Evolutionary conservation across 2,888 invertebrate species (phyloP).

Genomic region (Macrophya alboannulata): DNA sequence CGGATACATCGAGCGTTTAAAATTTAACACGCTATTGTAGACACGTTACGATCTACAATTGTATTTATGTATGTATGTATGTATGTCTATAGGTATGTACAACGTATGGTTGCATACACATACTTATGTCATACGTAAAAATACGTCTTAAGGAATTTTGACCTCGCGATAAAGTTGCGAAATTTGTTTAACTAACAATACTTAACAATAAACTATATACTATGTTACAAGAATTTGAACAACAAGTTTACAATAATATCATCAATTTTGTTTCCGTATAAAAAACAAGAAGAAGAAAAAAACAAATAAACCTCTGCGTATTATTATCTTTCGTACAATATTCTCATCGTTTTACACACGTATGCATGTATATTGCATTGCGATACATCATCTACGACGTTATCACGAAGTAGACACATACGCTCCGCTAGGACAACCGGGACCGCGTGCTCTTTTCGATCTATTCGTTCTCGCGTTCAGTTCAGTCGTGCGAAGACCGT

Average conservation of each 20-base stretch:
- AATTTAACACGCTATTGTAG: conserved; percentile 45
- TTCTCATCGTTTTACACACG: neutral
- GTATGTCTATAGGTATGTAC: too few species aligned
- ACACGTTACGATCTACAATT: conserved; percentile 27
- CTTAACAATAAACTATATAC: neutral
- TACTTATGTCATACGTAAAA: neutral
- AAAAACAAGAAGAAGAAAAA: neutral
- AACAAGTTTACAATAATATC: conserved; percentile 1
- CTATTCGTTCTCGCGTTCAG: neutral
- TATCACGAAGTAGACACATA: neutral
- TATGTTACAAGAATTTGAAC: neutral
- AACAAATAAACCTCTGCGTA: neutral
- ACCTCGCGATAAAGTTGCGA: neutral
- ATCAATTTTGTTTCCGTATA: neutral
- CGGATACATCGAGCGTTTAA: conserved; percentile 46
- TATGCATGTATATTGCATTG: too few species aligned
- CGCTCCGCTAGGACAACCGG: neutral
- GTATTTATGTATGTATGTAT: neutral
- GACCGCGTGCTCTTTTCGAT: conserved; percentile 24
- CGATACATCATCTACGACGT: neutral
- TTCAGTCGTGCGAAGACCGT: conserved; percentile 34
- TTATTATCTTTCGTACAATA: neutral
- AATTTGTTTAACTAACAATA: neutral
- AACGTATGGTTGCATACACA: neutral
- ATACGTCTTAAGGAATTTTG: neutral